Base-by-base conservation (phyloP, 1,140 invertebrate species). In the Oscheius sp. region DNA sequence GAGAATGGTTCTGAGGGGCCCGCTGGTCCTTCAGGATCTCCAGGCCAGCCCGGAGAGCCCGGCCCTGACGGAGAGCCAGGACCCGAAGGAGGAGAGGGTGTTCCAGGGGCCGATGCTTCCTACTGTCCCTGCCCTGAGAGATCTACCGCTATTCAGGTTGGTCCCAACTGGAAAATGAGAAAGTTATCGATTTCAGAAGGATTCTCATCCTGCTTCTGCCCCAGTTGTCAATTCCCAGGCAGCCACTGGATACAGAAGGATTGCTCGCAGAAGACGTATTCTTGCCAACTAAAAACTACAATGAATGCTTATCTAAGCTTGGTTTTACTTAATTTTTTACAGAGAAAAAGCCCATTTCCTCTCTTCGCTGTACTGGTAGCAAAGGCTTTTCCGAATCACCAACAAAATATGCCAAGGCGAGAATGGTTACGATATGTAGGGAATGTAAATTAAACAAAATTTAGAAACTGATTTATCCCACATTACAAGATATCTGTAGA, bases 91-190 rank as follows among this genome's bases (percentile, higher is more conserved):
- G 45, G 55, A 23, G 70, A 28, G 10, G 74, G 74, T 18, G 23
- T 45, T 29, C 68, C 68, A 20, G 74, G 74, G 52, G 3, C 46
- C 15, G 74, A 75, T 28, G 74, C 74, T 18, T 34, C 46, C 23
- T 75, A 75, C 59, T 75, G 74, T 66, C 61, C 35, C 10, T 75
- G 74, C 29, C 74, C 74, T 3, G 70, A 62, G 0, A 26, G 59
- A 10, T 62, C 49, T 23, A 13, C 49, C 4, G 28, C 15, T 26
- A 23, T 55, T 55, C 49, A 55, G 49, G 7, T 26, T 55, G n/a
- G n/a, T n/a, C n/a, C n/a, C n/a, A n/a, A n/a, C n/a, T n/a, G n/a
- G n/a, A n/a, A n/a, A n/a, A n/a, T n/a, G n/a, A n/a, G n/a, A n/a
- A n/a, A n/a, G n/a, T n/a, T n/a, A n/a, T n/a, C n/a, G n/a, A n/a